phyloP scores from a whole-genome alignment of 2,113 vertebrate genomes.

The Dinomys branickii region DNA sequence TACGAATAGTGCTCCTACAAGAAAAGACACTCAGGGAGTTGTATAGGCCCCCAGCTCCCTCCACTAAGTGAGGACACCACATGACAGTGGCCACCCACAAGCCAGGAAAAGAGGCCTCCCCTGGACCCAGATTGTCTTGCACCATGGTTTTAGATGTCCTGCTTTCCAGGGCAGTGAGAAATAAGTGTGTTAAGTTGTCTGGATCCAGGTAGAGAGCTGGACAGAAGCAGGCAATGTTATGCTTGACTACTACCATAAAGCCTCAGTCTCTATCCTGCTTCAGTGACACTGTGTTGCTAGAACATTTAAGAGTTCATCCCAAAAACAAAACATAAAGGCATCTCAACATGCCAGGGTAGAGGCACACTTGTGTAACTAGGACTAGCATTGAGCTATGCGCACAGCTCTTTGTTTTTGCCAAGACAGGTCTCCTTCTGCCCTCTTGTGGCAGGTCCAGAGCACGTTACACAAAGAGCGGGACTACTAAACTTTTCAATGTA shows the following conservation, averaged over 20 bases:
- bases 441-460: conserved; percentile 3
- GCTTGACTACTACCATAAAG: background rate
- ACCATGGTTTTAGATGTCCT: background rate
- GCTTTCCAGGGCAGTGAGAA: background rate
- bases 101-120: background rate
- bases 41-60: background rate
- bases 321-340: background rate
- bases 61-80: no score
- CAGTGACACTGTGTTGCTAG: background rate
- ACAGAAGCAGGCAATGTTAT: background rate
- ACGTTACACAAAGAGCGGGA: fast-evolving
- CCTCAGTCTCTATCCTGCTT: background rate
- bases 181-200: background rate
- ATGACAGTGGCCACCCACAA: background rate
- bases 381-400: no score
- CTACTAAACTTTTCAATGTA: background rate
- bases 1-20: background rate
- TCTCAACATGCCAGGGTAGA: background rate
- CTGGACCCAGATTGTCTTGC: background rate
- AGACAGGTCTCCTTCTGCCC: background rate
- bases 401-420: background rate
- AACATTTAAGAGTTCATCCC: background rate
- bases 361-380: background rate
- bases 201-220: background rate
- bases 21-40: background rate